phyloP scores from a whole-genome alignment of 2,888 invertebrate species.

The Leistus spinibarbis region DNA sequence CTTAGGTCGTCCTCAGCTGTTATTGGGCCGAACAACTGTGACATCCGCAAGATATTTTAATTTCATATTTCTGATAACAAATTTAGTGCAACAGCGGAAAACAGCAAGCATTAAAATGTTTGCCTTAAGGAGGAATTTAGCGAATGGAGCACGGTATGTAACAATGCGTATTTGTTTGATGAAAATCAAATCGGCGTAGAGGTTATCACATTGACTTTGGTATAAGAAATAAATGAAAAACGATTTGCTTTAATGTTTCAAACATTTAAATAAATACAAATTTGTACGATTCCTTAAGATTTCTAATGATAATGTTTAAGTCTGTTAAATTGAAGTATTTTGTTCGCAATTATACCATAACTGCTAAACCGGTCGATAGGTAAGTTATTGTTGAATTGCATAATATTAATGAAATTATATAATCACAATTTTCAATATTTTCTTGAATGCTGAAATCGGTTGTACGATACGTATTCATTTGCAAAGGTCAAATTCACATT shows the following conservation, averaged over 20 bases:
- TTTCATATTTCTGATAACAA: neutral
- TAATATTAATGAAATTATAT: neutral
- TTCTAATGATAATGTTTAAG: neutral
- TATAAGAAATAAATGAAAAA: neutral
- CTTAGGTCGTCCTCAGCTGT: too few relatives aligned
- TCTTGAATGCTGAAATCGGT: neutral
- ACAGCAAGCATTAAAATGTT: slow-evolving; percentile 15
- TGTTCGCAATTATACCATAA: neutral
- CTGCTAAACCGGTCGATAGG: neutral
- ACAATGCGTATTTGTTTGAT: neutral
- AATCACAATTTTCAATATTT: neutral
- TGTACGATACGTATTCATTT: neutral
- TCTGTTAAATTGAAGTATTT: neutral
- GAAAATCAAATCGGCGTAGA: neutral
- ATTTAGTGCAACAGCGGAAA: neutral
- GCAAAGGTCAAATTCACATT: neutral
- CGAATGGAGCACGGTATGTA: slow-evolving; percentile 13
- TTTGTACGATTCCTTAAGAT: neutral
- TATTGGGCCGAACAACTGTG: too few relatives aligned
- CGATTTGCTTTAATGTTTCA: neutral
- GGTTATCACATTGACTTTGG: slow-evolving; percentile 3
- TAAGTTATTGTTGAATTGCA: neutral
- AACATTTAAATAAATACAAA: neutral
- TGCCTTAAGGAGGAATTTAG: slow-evolving; percentile 12
- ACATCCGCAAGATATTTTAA: too few relatives aligned